Conservation (phyloP, 35 echinoderm and acorn worm species). For the Ophiothrix spiculata region DNA sequence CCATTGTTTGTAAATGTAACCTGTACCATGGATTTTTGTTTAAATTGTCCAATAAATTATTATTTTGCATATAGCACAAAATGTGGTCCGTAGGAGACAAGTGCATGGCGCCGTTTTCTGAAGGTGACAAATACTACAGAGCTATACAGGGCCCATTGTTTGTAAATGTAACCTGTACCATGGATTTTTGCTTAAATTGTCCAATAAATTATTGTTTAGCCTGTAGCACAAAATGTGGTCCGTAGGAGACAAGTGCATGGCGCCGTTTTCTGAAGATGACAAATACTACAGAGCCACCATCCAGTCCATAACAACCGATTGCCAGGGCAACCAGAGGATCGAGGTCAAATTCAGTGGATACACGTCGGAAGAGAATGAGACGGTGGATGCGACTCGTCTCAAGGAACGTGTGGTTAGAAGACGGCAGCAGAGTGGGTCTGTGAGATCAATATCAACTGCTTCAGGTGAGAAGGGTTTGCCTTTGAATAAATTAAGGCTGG, state of each 20-base stretch:
- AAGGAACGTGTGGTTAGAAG: conserved; percentile 32
- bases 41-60: no score
- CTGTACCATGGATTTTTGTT: no score
- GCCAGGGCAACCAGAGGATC: conserved; percentile 9
- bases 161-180: no score
- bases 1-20: no score
- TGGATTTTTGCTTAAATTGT: no score
- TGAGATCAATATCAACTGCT: background rate
- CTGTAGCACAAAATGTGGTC: conserved; percentile 61
- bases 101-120: no score
- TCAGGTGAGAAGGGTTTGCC: conserved; percentile 11
- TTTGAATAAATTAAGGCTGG: no score
- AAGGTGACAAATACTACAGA: no score
- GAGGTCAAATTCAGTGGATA: conserved; percentile 58
- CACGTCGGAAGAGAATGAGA: conserved; percentile 73
- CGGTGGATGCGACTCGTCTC: conserved; percentile 22
- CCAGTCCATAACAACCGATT: background rate
- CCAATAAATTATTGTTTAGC: no score
- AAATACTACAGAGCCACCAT: conserved; percentile 49
- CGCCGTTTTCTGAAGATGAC: conserved; percentile 50
- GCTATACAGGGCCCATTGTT: no score
- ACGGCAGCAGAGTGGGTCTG: background rate
- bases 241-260: conserved; percentile 63
- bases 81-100: no score
- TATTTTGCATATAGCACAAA: no score